Percentiles rank a stretch among this genome's conserved stretches.
Evolutionary conservation across 1,140 invertebrate species (phyloP).

Genomic region (Zaprionus kolodkinae): DNA sequence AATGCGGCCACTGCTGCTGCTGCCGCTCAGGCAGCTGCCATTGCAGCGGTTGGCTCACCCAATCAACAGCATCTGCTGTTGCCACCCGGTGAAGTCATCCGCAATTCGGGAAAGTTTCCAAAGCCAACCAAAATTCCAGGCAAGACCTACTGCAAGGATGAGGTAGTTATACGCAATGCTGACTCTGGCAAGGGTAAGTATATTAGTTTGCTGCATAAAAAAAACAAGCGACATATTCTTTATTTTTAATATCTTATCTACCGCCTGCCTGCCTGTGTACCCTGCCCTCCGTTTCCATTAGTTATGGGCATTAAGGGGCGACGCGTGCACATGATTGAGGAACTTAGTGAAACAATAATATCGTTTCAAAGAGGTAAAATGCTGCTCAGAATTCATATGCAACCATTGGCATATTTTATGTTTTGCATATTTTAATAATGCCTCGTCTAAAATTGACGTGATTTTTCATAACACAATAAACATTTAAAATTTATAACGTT

Average conservation of each 20-base stretch:
- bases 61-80: constrained; percentile 85
- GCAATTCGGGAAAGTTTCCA: constrained; percentile 93
- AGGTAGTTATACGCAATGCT: constrained; percentile 96
- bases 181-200: constrained; percentile 96
- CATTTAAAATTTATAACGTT: background rate
- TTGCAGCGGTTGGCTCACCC: constrained; percentile 77
- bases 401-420: constrained; percentile 10
- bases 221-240: background rate
- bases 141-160: constrained; percentile 96
- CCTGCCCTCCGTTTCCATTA: constrained; percentile 73
- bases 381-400: constrained; percentile 6
- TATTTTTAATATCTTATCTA: constrained; percentile 17
- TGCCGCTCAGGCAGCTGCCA: constrained; percentile 77
- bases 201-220: background rate
- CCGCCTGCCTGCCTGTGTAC: constrained; percentile 6
- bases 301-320: constrained; percentile 99
- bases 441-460: constrained; percentile 11
- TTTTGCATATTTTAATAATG: background rate
- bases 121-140: constrained; percentile 95
- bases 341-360: constrained; percentile 98
- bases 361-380: constrained; percentile 98
- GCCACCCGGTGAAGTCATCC: constrained; percentile 92
- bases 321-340: constrained; percentile 98
- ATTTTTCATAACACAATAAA: constrained; percentile 5
- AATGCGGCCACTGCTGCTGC: constrained; percentile 71